Evolutionary conservation across 2,113 vertebrate genomes (phyloP), one percentile per base, ranked within the genome.

Genomic region (Microtus montanus): DNA sequence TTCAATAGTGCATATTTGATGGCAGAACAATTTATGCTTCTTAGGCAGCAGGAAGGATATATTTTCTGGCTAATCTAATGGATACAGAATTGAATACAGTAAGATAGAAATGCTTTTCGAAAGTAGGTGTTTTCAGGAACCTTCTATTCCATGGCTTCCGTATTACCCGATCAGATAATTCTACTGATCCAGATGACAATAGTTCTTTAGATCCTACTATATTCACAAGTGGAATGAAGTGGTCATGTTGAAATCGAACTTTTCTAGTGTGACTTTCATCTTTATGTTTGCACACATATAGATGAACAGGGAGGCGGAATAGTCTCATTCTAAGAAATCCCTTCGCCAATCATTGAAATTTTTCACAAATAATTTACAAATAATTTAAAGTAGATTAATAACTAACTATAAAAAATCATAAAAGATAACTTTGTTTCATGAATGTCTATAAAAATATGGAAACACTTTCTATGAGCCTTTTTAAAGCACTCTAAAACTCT

Each of bases 61-160:
- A 83, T 63, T 90, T 77, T 86, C 10, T 79, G n/a, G 10, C 24
- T 68, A 79, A 66, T 47, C 33, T 74, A 95, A 95, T 84, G 91
- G 5, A 14, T 47, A 10, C 61, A 95, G 73, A 15, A 24, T 93
- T 93, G 38, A 88, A 93, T 49, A 54, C 95, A 97, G 86, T 15
- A 68, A 92, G 1, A 63, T 6, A 64, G 77, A 93, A 96, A 89
- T 89, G 77, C 9, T 95, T 95, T 92, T 10, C 15, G 61, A 28
- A 96, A 78, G 22, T 47, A 64, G 13, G 87, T 84, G 7, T 95
- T 68, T 90, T 86, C 35, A 95, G 44, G 44, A 44, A 94, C 73
- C 79, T 74, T 0, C 35, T 4, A 1, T 49, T 28, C 24, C 41
- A 80, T 95, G 17, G 15, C 2, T 90, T 82, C 28, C 22, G 91